phyloP scores from a whole-genome alignment of 2,888 invertebrate species.

The Timema podura region DNA sequence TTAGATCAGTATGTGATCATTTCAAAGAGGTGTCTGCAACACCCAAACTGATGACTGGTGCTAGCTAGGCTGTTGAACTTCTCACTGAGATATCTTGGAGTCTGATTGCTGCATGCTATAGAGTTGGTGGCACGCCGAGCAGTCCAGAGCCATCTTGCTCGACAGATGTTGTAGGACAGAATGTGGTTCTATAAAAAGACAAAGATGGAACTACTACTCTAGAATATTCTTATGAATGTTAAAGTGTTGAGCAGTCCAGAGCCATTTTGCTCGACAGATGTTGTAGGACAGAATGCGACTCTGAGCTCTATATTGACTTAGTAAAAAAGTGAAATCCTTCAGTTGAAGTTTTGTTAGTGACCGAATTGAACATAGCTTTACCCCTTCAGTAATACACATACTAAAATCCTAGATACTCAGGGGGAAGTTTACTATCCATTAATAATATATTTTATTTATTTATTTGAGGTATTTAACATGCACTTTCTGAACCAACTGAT shows the following conservation, averaged over 20 bases:
- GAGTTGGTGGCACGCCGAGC: slow-evolving; percentile 32
- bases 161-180: slow-evolving; percentile 29
- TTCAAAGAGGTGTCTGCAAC: too few species aligned
- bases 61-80: not conserved
- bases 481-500: too few species aligned
- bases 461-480: too few species aligned
- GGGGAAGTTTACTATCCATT: not conserved
- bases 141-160: slow-evolving; percentile 33
- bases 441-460: not conserved
- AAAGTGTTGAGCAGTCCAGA: slow-evolving; percentile 30
- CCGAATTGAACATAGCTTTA: too few species aligned
- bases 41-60: too few species aligned
- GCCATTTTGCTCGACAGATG: slow-evolving; percentile 32
- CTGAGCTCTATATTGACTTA: slow-evolving; percentile 19
- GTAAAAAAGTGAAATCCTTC: not conserved
- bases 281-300: slow-evolving; percentile 29
- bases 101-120: slow-evolving; percentile 24
- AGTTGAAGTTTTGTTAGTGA: not conserved
- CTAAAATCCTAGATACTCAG: too few species aligned
- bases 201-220: not conserved
- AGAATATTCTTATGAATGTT: not conserved
- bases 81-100: slow-evolving; percentile 24
- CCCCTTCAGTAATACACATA: too few species aligned
- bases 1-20: too few species aligned
- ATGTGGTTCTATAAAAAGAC: slow-evolving; percentile 29